Conservation (phyloP, 1,140 invertebrate species). For the Drosophila kepulauana region DNA sequence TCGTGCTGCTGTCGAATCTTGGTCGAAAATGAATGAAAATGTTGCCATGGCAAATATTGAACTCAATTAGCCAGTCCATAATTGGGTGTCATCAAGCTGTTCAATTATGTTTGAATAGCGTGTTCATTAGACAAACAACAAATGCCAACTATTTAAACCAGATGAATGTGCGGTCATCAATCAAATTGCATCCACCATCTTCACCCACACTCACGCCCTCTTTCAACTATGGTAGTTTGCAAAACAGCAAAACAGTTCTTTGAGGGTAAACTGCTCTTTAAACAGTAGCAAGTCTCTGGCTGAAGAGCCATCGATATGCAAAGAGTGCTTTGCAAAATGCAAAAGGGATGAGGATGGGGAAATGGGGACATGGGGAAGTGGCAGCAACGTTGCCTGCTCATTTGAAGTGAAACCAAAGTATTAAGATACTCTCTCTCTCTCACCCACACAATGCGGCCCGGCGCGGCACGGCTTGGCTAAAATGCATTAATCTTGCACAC, state of each 20-base stretch:
- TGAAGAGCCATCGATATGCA: conserved; percentile 71
- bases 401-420: conserved; percentile 77
- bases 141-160: conserved; percentile 64
- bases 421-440: conserved; percentile 66
- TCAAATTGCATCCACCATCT: conserved; percentile 33
- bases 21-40: no score
- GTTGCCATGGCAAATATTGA: neutral
- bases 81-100: conserved; percentile 25
- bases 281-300: conserved; percentile 57
- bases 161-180: conserved; percentile 65
- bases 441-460: conserved; percentile 21
- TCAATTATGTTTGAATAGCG: conserved; percentile 32
- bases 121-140: conserved; percentile 39
- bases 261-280: conserved; percentile 41
- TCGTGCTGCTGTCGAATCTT: no score
- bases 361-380: neutral
- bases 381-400: conserved; percentile 31
- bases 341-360: neutral
- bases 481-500: conserved; percentile 77
- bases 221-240: neutral
- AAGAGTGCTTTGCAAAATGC: conserved; percentile 21
- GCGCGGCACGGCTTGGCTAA: conserved; percentile 23
- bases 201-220: no score
- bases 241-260: conserved; percentile 6
- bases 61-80: conserved; percentile 14